phyloP scores from a whole-genome alignment of 2,797 vertebrate genomes.

The Sphenodon punctatus region DNA sequence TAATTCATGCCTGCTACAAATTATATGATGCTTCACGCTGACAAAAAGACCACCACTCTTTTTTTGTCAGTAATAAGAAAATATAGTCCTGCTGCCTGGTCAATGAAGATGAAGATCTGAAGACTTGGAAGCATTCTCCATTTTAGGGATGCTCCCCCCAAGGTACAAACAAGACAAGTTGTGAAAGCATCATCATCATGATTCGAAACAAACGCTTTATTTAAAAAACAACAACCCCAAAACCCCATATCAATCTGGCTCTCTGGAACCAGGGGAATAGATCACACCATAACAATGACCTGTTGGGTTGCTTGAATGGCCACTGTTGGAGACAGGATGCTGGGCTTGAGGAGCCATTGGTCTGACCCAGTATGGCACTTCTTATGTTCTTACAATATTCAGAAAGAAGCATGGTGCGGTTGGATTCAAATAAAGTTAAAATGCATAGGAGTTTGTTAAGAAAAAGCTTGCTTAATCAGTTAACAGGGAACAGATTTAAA shows the following conservation, averaged over 20 bases:
- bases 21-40: background rate
- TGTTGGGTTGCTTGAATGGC: too few relatives aligned
- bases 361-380: too few relatives aligned
- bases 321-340: too few relatives aligned
- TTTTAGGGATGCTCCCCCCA: background rate
- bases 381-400: too few relatives aligned
- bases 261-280: too few relatives aligned
- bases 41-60: constrained; percentile 6
- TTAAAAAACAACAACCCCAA: background rate
- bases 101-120: constrained; percentile 4
- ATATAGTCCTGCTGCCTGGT: background rate
- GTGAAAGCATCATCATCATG: background rate
- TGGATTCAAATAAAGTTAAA: background rate
- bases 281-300: too few relatives aligned
- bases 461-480: background rate
- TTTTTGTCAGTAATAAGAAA: constrained; percentile 37
- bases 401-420: background rate
- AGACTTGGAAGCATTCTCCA: background rate
- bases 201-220: background rate
- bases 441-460: background rate
- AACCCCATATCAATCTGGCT: too few relatives aligned
- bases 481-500: too few relatives aligned
- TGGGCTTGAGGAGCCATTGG: too few relatives aligned
- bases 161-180: background rate
- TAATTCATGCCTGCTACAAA: constrained; percentile 64